Conservation (phyloP, 2,113 vertebrate genomes). For the Ibidorhyncha struthersii region DNA sequence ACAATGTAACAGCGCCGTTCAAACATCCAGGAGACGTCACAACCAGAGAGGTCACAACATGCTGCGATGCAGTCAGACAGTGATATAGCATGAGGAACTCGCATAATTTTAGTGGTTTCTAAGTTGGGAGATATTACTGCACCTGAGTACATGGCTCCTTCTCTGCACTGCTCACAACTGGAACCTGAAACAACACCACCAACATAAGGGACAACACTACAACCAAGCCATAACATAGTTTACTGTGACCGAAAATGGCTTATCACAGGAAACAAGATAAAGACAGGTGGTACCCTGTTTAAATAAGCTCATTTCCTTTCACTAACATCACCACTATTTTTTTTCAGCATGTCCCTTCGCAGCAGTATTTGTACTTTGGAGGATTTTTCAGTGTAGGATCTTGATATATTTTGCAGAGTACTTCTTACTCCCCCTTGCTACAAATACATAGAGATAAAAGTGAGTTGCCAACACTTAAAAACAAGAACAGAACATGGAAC, state of each 20-base stretch:
- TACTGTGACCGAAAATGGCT: neutral
- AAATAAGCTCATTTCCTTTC: neutral
- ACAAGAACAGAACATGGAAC: neutral
- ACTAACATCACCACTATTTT: neutral
- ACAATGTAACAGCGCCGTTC: constrained; percentile 86
- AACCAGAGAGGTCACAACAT: constrained; percentile 83
- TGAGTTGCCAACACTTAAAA: neutral
- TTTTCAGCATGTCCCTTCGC: neutral
- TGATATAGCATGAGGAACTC: constrained; percentile 77
- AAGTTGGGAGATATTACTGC: constrained; percentile 83
- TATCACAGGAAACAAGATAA: neutral
- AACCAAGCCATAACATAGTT: neutral
- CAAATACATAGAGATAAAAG: neutral
- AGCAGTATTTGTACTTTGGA: neutral
- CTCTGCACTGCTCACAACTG: constrained; percentile 80
- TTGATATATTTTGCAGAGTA: neutral
- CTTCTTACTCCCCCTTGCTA: neutral
- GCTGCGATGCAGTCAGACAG: constrained; percentile 79
- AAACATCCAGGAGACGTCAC: constrained; percentile 90
- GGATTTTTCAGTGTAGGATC: neutral
- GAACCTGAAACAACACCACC: constrained; percentile 72
- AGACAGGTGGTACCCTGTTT: neutral
- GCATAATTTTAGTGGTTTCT: constrained; percentile 79
- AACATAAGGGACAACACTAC: neutral
- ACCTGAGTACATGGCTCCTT: constrained; percentile 79